These are phyloP conservation scores for Drosophila mayaguana DNA, from an alignment of 2,888 invertebrate genomes.

Conservation along the genomic window DNA sequence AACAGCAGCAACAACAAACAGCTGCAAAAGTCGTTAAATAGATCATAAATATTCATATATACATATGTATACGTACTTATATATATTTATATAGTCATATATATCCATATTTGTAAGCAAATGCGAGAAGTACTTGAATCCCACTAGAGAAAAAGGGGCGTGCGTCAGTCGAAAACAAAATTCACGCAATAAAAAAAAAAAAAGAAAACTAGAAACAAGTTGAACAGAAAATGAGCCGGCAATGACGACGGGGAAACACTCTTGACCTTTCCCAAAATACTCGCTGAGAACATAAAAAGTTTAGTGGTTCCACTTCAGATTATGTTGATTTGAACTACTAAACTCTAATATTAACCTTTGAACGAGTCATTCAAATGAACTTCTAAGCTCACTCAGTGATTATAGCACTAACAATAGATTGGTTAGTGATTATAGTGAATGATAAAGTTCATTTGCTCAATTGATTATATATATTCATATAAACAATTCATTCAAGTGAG, in stretches of 20 bases:
- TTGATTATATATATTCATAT: background rate
- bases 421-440: no score
- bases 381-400: no score
- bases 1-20: slow-evolving; percentile 22
- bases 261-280: slow-evolving; percentile 13
- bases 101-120: slow-evolving; percentile 2
- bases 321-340: background rate
- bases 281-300: background rate
- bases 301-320: background rate
- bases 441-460: background rate
- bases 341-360: background rate
- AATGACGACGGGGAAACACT: slow-evolving; percentile 26
- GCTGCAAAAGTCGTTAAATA: slow-evolving; percentile 7
- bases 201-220: no score
- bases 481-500: background rate
- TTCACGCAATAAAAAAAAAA: background rate
- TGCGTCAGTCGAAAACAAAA: slow-evolving; percentile 32
- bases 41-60: background rate
- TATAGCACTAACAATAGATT: no score
- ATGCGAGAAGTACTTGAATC: slow-evolving; percentile 16
- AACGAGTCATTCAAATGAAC: background rate
- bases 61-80: background rate
- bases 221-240: background rate
- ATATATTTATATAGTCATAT: background rate
- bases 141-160: slow-evolving; percentile 41